Percentiles rank a stretch among this genome's conserved stretches.
Conservation (phyloP, 2,113 vertebrate species). For the Rutilus rutilus region DNA sequence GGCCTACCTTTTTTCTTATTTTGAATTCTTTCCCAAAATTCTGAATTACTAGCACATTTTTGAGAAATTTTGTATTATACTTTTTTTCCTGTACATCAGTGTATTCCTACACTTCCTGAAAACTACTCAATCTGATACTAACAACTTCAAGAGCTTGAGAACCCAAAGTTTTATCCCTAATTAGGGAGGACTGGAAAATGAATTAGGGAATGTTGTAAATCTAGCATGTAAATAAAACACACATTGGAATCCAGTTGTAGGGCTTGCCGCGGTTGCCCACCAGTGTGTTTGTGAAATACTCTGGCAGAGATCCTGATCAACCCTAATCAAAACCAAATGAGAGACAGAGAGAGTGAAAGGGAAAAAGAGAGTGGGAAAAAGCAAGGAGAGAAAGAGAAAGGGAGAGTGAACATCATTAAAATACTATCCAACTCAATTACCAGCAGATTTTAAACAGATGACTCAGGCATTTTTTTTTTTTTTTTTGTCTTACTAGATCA, state of each 20-base stretch:
- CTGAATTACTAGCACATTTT: too few relatives aligned
- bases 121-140: neutral
- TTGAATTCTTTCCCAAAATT: neutral
- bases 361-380: slow-evolving; percentile 38
- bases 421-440: slow-evolving; percentile 60
- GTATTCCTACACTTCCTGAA: neutral
- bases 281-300: slow-evolving; percentile 58
- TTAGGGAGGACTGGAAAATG: slow-evolving; percentile 50
- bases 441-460: slow-evolving; percentile 63
- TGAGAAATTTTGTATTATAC: neutral
- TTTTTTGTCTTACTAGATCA: slow-evolving; percentile 47
- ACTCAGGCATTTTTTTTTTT: slow-evolving; percentile 51
- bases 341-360: neutral
- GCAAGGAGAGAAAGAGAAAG: slow-evolving; percentile 23
- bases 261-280: slow-evolving; percentile 49
- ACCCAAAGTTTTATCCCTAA: slow-evolving; percentile 39
- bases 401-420: slow-evolving; percentile 58
- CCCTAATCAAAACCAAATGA: slow-evolving; percentile 60
- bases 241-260: slow-evolving; percentile 57
- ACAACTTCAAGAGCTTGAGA: slow-evolving; percentile 8
- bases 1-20: neutral
- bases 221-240: slow-evolving; percentile 61
- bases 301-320: slow-evolving; percentile 61
- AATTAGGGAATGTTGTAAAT: slow-evolving; percentile 59
- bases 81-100: neutral